phyloP scores from a whole-genome alignment of 2,797 vertebrate genomes.

The Enoplosus armatus region DNA sequence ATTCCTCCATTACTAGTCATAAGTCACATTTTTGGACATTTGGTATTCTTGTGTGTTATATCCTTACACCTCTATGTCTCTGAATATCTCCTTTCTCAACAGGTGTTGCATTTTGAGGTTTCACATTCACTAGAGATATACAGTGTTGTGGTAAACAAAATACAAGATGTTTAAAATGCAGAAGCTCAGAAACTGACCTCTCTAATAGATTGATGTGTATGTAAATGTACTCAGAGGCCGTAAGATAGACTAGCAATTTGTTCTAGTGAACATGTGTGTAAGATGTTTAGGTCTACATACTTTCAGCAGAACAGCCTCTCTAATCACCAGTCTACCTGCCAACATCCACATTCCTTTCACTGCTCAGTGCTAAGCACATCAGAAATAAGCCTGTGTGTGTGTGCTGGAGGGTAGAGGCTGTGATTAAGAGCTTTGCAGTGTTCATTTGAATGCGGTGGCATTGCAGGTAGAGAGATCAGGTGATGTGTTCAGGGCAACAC shows the following conservation, averaged over 20 bases:
- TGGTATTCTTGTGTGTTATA: neutral
- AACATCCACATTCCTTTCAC: constrained; percentile 50
- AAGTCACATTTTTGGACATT: neutral
- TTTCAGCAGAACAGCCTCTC: constrained; percentile 33
- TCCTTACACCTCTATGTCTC: neutral
- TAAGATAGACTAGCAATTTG: constrained; percentile 18
- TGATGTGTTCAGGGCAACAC: constrained; percentile 46
- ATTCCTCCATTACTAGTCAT: neutral
- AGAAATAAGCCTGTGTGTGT: constrained; percentile 34
- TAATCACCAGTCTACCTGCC: constrained; percentile 51
- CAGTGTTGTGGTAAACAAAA: constrained; percentile 8
- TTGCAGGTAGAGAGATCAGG: constrained; percentile 57
- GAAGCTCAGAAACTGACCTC: constrained; percentile 10
- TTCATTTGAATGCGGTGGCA: constrained; percentile 52
- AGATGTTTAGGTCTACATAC: constrained; percentile 25
- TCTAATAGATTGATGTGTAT: constrained; percentile 5
- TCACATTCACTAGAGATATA: neutral
- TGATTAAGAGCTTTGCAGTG: constrained; percentile 56
- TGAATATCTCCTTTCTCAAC: neutral
- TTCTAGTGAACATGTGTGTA: neutral
- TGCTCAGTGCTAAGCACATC: constrained; percentile 41
- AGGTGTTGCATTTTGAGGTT: neutral
- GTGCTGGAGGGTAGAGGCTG: constrained; percentile 31
- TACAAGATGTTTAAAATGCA: constrained; percentile 5
- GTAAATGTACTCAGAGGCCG: constrained; percentile 25